Base-by-base conservation (phyloP, 1,140 invertebrate genomes). In the Cotesia chilonis region DNA sequence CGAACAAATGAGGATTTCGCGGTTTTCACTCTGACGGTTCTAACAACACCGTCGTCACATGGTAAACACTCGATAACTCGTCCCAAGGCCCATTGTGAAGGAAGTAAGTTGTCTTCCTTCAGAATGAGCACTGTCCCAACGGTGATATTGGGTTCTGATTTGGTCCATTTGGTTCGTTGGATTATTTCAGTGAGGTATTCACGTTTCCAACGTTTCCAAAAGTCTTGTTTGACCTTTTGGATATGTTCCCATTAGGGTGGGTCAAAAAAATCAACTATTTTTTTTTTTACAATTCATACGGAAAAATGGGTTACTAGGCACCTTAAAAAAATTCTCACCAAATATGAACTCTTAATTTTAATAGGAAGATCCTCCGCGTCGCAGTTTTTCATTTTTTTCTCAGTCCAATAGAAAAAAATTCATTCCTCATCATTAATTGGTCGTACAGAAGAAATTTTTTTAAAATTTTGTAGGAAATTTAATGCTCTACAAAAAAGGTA, bases 71-170 rank as follows among this genome's bases (percentile, higher is more conserved):
- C 38, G n/a, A 70, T 70, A 4, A 72, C 64, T 67, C 64, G 12
- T 6, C 64, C 70, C 5, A 72, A 20, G 4, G 47, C 9, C 72
- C 72, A 74, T 65, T 66, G 60, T 4, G 35, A 20, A 2, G 72
- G 64, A 5, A 75, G 78, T 28, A 65, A n/a, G 55, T 74, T 74
- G 14, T 78, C 73, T 0, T 78, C 74, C 60, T 74, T 75, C 1
- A 79, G 38, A 4, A 79, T 52, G 6, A 78, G 77, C 5, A 79
- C 65, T 7, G 57, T 28, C 60, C 54, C 64, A 17, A 38, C 20
- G 20, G 1, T 4, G n/a, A 72, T 59, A 41, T 17, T 6, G n/a
- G 41, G 52, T 3, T n/a, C 12, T 59, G n/a, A 28, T 41, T 54
- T 59, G 0, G 12, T 59, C 70, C 68, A 70, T 38, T 61, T 70